Evolutionary conservation across 2,113 vertebrate species (phyloP).

Genomic region (Vulpes lagopus): DNA sequence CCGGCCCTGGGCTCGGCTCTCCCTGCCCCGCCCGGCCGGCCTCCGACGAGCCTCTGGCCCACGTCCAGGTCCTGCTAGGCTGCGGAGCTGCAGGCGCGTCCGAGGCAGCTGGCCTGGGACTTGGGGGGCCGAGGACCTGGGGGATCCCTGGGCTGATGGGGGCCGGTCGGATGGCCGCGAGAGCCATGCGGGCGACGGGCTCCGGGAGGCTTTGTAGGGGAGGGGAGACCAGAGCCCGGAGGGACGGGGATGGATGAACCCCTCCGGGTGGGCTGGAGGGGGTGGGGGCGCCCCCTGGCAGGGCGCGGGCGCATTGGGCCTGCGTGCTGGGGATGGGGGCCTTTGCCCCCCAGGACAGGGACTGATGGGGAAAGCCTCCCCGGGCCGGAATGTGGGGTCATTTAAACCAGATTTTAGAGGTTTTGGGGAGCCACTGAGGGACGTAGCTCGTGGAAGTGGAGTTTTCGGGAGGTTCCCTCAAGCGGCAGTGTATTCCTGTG

Average conservation of each 20-base stretch:
- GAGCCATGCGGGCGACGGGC: background rate
- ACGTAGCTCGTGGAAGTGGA: background rate
- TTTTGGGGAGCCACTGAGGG: background rate
- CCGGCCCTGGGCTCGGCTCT: background rate
- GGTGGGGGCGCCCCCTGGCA: background rate
- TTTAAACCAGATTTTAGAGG: background rate
- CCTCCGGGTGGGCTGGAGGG: background rate
- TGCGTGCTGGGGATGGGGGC: background rate
- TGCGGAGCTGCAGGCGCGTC: background rate
- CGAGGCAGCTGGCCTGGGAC: background rate
- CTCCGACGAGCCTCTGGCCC: conserved; percentile 48
- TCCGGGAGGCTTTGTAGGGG: background rate
- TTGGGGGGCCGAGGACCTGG: background rate
- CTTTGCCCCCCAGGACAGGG: background rate
- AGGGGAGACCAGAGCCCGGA: background rate
- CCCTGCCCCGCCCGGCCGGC: conserved; percentile 8
- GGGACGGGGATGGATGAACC: background rate
- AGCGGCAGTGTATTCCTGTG: background rate
- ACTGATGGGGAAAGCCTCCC: background rate
- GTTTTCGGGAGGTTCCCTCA: background rate
- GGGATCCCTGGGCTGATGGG: background rate
- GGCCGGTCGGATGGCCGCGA: no score
- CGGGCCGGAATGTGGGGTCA: no score
- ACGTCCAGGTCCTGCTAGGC: conserved; percentile 38
- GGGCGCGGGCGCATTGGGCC: background rate